phyloP scores from a whole-genome alignment of 64 coral and sea anemone genomes.

The Catalaphyllia jardinei region DNA sequence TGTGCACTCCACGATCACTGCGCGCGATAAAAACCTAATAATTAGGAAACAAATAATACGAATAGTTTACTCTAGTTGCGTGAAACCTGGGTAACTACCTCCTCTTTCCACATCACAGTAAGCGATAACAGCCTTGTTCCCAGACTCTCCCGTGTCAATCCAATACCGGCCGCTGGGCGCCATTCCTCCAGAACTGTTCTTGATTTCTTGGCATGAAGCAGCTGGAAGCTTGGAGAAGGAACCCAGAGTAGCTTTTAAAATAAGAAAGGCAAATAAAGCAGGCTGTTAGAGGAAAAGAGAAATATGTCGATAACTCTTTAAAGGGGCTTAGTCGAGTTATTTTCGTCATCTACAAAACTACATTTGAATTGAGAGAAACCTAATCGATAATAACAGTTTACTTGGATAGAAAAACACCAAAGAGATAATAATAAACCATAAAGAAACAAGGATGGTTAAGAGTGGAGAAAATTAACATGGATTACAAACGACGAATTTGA shows the following conservation, averaged over 20 bases:
- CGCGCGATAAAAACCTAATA: background rate
- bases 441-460: no score
- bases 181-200: constrained; percentile 3
- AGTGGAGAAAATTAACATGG: no score
- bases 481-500: no score
- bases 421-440: no score
- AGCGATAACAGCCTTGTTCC: background rate
- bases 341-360: no score
- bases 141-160: background rate
- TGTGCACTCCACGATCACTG: constrained; percentile 18
- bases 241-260: constrained; percentile 11
- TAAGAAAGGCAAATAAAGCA: background rate
- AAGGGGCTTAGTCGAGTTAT: no score
- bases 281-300: no score
- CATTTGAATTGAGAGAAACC: no score
- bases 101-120: constrained; percentile 44
- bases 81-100: background rate
- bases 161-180: constrained; percentile 39
- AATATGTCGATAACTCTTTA: no score
- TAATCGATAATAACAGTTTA: no score
- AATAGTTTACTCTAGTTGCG: background rate
- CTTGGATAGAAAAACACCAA: no score
- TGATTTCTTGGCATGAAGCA: constrained; percentile 40
- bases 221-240: constrained; percentile 27
- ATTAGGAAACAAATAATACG: background rate